These are phyloP conservation scores for Rousettus leschenaultii DNA, from an alignment of 2,113 vertebrate species.

Conservation along the genomic window DNA sequence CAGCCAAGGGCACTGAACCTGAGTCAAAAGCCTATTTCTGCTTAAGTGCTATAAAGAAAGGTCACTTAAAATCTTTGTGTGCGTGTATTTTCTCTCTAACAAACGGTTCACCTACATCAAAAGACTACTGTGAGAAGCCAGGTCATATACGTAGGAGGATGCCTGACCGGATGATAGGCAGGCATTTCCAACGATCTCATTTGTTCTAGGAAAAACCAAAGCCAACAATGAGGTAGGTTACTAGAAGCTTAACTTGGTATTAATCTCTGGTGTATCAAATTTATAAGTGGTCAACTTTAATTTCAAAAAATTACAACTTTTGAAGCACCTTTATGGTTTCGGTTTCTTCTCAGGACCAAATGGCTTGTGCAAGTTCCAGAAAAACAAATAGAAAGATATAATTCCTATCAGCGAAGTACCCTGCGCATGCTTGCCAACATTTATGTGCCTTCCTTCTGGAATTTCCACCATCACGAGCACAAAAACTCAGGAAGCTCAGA, in stretches of 20 bases:
- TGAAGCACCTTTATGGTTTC: neutral
- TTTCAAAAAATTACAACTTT: neutral
- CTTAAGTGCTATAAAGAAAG: neutral
- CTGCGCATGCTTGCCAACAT: neutral
- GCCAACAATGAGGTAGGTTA: neutral
- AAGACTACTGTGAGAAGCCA: neutral
- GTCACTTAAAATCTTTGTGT: neutral
- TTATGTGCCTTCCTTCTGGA: neutral
- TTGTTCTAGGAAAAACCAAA: neutral
- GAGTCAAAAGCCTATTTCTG: neutral
- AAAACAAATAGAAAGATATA: neutral
- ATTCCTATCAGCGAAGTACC: neutral
- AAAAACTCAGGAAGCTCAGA: neutral
- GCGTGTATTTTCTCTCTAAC: neutral
- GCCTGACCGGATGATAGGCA: neutral
- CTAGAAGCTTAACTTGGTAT: neutral
- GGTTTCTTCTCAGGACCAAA: neutral
- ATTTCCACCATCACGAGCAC: neutral
- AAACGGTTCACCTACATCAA: neutral
- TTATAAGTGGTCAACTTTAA: neutral
- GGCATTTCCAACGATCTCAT: neutral
- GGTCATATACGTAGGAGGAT: rapidly evolving
- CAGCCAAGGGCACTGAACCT: neutral
- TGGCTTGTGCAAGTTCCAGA: neutral
- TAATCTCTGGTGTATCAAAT: neutral